These are phyloP conservation scores for Ephestia elutella DNA, from an alignment of 1,140 invertebrate genomes.

Conservation along the genomic window DNA sequence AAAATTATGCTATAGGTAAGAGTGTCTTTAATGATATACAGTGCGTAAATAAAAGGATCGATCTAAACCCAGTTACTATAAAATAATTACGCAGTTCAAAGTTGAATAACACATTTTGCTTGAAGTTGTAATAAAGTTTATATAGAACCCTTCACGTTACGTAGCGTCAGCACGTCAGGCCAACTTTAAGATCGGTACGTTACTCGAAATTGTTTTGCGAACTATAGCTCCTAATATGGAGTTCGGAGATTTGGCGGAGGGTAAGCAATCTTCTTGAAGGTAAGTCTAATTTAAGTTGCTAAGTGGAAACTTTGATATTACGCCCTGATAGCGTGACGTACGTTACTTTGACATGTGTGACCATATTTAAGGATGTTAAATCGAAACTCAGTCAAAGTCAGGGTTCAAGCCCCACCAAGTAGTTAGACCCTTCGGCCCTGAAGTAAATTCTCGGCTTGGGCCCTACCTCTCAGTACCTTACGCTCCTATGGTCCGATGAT, in stretches of 20 bases:
- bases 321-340: not conserved
- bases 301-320: conserved; percentile 3
- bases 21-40: too few species aligned
- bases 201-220: conserved; percentile 15
- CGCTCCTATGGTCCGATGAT: too few species aligned
- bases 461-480: too few species aligned
- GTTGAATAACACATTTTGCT: not conserved
- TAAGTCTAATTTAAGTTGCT: conserved; percentile 1
- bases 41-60: too few species aligned
- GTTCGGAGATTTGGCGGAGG: not conserved
- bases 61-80: too few species aligned
- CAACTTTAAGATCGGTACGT: conserved; percentile 12
- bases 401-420: too few species aligned
- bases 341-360: not conserved
- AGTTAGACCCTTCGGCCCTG: too few species aligned
- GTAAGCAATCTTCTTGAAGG: conserved; percentile 5
- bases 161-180: conserved; percentile 6
- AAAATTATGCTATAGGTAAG: too few species aligned
- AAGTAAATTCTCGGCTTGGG: too few species aligned
- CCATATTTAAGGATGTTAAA: not conserved
- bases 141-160: not conserved
- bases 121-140: not conserved
- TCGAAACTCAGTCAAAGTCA: too few species aligned
- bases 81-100: too few species aligned
- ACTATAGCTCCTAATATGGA: conserved; percentile 15